Evolutionary conservation across 2,797 vertebrate genomes (phyloP).

Genomic region (Pseudochirops corinnae): DNA sequence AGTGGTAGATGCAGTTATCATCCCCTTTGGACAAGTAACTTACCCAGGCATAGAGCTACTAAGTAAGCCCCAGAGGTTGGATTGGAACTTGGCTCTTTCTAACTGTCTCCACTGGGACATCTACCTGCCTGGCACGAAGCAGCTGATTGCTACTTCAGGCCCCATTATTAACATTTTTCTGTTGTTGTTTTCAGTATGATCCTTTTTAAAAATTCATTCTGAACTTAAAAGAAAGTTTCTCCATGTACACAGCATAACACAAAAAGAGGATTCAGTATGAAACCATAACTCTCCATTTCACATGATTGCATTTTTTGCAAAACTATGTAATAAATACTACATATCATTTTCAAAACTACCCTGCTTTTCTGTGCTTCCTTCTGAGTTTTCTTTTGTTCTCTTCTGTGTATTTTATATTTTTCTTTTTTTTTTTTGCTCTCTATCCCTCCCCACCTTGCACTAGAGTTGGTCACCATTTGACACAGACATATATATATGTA

Average conservation of each 20-base stretch:
- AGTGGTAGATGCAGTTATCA: not conserved
- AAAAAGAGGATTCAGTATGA: not conserved
- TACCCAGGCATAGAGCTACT: not conserved
- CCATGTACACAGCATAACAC: not conserved
- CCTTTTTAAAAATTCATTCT: not conserved
- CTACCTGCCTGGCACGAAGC: not conserved
- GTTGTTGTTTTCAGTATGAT: not conserved
- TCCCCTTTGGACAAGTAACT: not conserved
- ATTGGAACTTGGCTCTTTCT: not conserved
- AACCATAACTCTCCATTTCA: not conserved
- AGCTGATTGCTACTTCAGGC: not conserved
- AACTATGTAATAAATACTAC: not conserved
- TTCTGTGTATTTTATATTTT: not conserved
- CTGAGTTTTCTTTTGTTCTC: not conserved
- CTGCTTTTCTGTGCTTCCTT: not conserved
- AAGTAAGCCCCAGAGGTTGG: not conserved
- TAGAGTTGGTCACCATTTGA: not conserved
- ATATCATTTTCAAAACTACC: not conserved
- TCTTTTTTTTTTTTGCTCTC: not conserved
- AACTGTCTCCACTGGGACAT: not conserved
- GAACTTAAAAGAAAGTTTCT: not conserved
- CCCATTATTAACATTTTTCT: not conserved
- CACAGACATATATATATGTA: no score
- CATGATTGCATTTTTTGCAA: not conserved
- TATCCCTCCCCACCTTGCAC: not conserved